Base-by-base conservation (phyloP, 2,797 vertebrate genomes). In the Neopelma chrysocephalum region DNA sequence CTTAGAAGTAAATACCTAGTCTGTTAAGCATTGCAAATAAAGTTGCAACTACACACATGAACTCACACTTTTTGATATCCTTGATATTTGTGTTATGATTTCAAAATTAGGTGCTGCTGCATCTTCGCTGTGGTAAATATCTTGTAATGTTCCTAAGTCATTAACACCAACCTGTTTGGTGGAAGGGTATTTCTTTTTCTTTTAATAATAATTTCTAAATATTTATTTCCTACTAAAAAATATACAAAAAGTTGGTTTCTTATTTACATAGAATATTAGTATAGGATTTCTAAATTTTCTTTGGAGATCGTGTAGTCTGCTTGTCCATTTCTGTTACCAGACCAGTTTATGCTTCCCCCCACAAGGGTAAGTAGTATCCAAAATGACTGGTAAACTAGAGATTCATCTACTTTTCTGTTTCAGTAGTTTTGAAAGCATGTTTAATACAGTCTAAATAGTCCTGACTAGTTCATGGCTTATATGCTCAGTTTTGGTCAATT, bases 31-130 rank as follows among this genome's bases (percentile, higher is more conserved):
- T 15, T 75, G 58, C 72, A 75, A 70, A 13, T 61, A 53, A 69
- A 69, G n/a, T 48, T 61, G n/a, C 12, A 57, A 6, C 17, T 57
- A 23, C 7, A 17, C 10, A 8, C 1, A 1, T 29, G 6, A 66
- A 60, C 15, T 71, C 20, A 6, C 22, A 19, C 6, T n/a, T 8
- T 40, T 48, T 36, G 9, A 13, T 62, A 60, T 51, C 17, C 15
- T 40, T 38, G 42, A 42, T 8, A 15, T 45, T 25, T 79, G 13
- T 1, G 0, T 36, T 61, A 57, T 0, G 2, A 48, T 76, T 91
- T 79, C 50, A 56, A 53, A 90, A 34, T 12, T 51, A 57, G 38
- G 8, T 53, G 26, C 32, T 69, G 15, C 25, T 0, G 1, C 34
- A 61, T 80, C 40, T 38, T 81, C 29, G 34, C 10, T 23, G 38